A percentile compares a stretch with the other conserved stretches of the same genome.
These are phyloP conservation scores for Lasioglossum lativentre DNA, from an alignment of 2,888 invertebrate genomes.

Conservation along the genomic window DNA sequence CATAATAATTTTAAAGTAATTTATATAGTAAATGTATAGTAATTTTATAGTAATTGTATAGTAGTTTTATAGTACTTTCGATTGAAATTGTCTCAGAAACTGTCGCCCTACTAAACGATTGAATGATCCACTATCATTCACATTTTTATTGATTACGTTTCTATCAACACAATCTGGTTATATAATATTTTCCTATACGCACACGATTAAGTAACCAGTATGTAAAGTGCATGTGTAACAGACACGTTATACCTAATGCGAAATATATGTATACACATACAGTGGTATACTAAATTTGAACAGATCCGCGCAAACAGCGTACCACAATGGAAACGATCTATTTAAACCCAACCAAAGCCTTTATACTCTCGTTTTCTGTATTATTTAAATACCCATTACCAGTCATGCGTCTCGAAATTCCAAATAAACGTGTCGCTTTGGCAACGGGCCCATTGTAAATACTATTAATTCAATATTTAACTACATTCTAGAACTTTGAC, in stretches of 20 bases:
- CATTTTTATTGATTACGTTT: too few species aligned
- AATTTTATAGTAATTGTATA: too few species aligned
- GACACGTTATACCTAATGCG: too few species aligned
- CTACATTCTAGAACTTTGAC: slow-evolving; percentile 7
- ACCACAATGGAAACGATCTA: neutral
- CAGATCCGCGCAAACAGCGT: neutral
- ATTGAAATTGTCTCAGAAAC: too few species aligned
- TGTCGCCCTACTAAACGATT: too few species aligned
- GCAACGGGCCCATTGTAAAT: neutral
- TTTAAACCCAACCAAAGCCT: neutral
- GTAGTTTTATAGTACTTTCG: too few species aligned
- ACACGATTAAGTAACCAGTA: neutral
- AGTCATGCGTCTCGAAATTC: neutral
- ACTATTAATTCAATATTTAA: slow-evolving; percentile 1
- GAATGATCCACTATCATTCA: too few species aligned
- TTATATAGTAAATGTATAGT: too few species aligned
- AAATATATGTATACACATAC: neutral
- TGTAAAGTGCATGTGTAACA: too few species aligned
- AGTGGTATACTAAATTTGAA: neutral
- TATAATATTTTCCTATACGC: neutral
- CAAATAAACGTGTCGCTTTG: slow-evolving; percentile 8
- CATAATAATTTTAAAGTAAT: too few species aligned
- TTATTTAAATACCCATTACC: slow-evolving; percentile 4
- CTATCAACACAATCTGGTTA: too few species aligned
- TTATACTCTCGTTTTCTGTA: neutral